Conservation (phyloP, 2,797 vertebrate genomes). For the Psittacula derbiana region DNA sequence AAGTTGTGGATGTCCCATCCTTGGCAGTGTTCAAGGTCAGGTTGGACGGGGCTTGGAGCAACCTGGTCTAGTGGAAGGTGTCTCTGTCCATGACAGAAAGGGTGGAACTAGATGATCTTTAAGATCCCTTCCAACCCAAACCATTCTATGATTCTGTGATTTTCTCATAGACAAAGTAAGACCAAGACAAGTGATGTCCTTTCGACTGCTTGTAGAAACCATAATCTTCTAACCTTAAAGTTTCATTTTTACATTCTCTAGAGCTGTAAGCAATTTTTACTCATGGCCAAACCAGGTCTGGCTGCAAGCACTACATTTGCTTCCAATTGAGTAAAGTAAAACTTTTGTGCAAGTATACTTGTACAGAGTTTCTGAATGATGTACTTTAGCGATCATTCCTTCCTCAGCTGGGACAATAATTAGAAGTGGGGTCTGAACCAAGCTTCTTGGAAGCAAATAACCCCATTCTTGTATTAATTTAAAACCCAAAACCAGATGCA, state of each 20-base stretch:
- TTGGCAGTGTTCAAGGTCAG: neutral
- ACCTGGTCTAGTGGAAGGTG: neutral
- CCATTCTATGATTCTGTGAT: neutral
- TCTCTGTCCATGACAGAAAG: neutral
- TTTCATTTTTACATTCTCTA: neutral
- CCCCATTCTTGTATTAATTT: constrained; percentile 15
- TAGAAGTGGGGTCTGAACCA: neutral
- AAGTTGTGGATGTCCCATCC: neutral
- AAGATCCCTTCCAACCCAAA: neutral
- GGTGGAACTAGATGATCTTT: neutral
- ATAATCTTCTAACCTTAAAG: neutral
- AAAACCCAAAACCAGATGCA: constrained; percentile 20
- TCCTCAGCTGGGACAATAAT: constrained; percentile 47
- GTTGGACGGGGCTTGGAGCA: neutral
- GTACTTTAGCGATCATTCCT: neutral
- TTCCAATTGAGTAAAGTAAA: constrained; percentile 29
- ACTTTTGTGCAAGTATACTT: neutral
- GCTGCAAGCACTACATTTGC: constrained; percentile 28
- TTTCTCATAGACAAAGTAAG: neutral
- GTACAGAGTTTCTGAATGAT: neutral
- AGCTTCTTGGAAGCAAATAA: constrained; percentile 23
- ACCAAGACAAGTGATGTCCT: neutral
- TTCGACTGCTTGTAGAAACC: neutral
- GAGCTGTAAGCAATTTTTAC: neutral
- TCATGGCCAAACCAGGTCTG: neutral